Evolutionary conservation across 2,797 vertebrate species (phyloP), one percentile per base, ranked within the genome.

Genomic region (Crypturellus tataupa): DNA sequence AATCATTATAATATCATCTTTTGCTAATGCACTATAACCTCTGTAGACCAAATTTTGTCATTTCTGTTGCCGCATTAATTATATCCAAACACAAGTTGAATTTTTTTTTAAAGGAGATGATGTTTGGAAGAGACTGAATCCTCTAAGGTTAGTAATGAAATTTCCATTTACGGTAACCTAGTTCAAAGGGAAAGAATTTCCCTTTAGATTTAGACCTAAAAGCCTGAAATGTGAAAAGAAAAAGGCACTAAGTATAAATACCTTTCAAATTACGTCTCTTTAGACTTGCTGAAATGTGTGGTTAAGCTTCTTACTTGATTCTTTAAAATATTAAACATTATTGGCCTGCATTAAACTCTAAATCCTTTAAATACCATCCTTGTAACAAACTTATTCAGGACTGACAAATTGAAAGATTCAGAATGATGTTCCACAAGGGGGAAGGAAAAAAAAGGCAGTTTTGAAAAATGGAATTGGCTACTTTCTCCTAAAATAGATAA

Each of bases 121-220:
- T 95, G 73, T 94, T 97, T 95, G 79, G 81, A 90, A 90, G 72
- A 89, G 82, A 53, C 40, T 73, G 64, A 91, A 93, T 96, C 96
- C 93, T 97, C 90, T 87, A 47, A 96, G 95, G 92, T 95, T 79
- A 82, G 58, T 65, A 95, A 96, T 90, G 86, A 94, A 93, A 94
- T 97, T 97, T 97, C 75, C 76, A 91, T 97, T 97, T 97, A 90
- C 97, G 94, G 91, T 88, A 96, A 88, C 65, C 72, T 67, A 88
- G 80, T 97, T 97, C 90, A 97, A 97, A 97, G 91, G 64, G 78
- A 92, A 65, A 53, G 10, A 79, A 1, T 91, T 75, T 91, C 87
- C 76, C 88, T 95, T 96, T 95, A 92, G 91, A 96, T 96, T 97
- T 97, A 94, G 95, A 98, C 93, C 95, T 97, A 29, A 97, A 96